These are phyloP conservation scores for Hypotaenidia okinawae DNA, from an alignment of 2,797 vertebrate species.

Conservation along the genomic window DNA sequence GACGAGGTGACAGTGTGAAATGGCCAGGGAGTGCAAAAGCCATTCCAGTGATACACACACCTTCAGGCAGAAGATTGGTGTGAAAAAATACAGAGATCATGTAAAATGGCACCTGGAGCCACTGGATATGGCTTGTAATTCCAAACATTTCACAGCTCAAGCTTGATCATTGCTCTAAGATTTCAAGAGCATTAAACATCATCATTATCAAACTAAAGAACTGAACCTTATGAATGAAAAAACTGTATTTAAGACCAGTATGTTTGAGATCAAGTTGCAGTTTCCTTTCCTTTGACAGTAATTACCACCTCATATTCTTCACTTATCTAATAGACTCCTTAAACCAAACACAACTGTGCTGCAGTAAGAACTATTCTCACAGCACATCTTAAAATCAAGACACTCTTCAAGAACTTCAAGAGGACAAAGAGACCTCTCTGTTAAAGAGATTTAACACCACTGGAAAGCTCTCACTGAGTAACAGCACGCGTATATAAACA, in stretches of 20 bases:
- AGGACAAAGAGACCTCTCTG: not conserved
- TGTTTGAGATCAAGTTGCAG: not conserved
- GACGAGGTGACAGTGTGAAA: not conserved
- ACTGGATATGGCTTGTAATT: not conserved
- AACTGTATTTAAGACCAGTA: not conserved
- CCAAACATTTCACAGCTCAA: not conserved
- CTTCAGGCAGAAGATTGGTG: accelerated
- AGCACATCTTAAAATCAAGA: not conserved
- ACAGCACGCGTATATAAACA: not conserved
- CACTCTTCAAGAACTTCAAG: not conserved
- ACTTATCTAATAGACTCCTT: not conserved
- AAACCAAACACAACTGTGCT: not conserved
- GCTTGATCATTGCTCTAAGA: not conserved
- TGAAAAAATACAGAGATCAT: not conserved
- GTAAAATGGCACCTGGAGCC: not conserved
- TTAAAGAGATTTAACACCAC: not conserved
- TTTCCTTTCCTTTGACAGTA: not conserved
- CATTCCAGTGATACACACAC: not conserved
- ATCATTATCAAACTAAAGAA: not conserved
- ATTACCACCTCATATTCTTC: not conserved
- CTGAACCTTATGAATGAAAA: not conserved
- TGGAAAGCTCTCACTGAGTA: not conserved
- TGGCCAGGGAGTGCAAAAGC: not conserved
- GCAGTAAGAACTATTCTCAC: not conserved
- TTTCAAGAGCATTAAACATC: not conserved